Evolutionary conservation across 2,888 invertebrate species (phyloP), one percentile per base, ranked within the genome.

Genomic region (Bruchidius siliquastri): DNA sequence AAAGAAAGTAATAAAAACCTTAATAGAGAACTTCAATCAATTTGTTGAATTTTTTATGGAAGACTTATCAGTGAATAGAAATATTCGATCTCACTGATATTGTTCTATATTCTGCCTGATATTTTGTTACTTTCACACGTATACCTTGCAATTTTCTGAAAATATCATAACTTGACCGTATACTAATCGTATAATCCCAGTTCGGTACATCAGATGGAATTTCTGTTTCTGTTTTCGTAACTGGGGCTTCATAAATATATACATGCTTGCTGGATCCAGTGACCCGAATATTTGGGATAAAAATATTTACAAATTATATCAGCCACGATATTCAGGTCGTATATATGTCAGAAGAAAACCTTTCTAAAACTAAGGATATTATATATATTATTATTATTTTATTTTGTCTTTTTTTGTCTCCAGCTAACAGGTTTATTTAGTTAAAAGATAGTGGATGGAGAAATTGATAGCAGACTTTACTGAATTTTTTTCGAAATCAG

Each of bases 181-280:
- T 81, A 81, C 81, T 74, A 77, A 73, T 81, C 81, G 81, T 81
- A 81, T 81, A 80, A 77, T 78, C 79, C 79, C 79, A 81, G 77
- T 77, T 20, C 67, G 18, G 13, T 49, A 76, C 76, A 78, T 77
- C 72, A 76, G 81, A 81, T 80, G 81, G 81, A 80, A 77, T 77
- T 78, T 77, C 75, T 70, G 67, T 70, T 71, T 69, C 69, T 69
- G 26, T 68, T 21, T 26, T 68, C 70, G 69, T 20, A 32, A 72
- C 21, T 68, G 20, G 68, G 67, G 67, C 22, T 21, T 71, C 67
- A 22, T 70, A 20, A 21, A 21, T 70, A 70, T 70, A 32, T 70
- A 26, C 70, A 70, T 22, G 3, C 49, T 49, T 13, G 8, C 49
- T 49, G 49, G 49, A 49, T 49, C 18, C 18, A 1, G 8, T 18